These are phyloP conservation scores for Micoletzkya japonica DNA, from an alignment of 2,888 invertebrate genomes.

Conservation along the genomic window DNA sequence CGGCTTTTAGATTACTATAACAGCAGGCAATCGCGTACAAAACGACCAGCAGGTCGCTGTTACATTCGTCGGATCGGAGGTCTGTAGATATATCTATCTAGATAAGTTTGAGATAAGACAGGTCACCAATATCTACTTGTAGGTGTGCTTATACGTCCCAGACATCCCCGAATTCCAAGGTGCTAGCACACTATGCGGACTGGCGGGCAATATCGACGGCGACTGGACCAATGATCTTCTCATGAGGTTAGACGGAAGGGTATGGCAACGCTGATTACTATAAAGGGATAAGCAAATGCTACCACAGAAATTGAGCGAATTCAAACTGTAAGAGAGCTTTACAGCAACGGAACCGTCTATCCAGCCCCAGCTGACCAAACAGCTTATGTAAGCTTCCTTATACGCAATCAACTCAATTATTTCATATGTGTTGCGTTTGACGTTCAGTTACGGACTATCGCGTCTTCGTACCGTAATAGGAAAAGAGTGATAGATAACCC, in stretches of 20 bases:
- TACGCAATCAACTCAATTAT: no score
- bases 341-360: neutral
- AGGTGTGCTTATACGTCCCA: slow-evolving; percentile 37
- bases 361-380: no score
- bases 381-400: no score
- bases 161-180: slow-evolving; percentile 48
- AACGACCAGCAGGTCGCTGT: neutral
- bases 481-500: no score
- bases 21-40: neutral
- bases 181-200: slow-evolving; percentile 45
- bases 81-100: neutral
- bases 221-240: slow-evolving; percentile 45
- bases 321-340: no score
- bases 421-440: no score
- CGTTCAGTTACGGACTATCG: no score
- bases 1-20: neutral
- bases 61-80: neutral
- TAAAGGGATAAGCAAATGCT: no score
- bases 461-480: no score
- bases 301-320: no score
- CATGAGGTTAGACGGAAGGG: neutral
- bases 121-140: neutral
- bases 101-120: neutral
- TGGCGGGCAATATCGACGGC: slow-evolving; percentile 52
- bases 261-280: no score